Conservation (phyloP, 2,888 invertebrate genomes). For the Nemotelus nigrinus region DNA sequence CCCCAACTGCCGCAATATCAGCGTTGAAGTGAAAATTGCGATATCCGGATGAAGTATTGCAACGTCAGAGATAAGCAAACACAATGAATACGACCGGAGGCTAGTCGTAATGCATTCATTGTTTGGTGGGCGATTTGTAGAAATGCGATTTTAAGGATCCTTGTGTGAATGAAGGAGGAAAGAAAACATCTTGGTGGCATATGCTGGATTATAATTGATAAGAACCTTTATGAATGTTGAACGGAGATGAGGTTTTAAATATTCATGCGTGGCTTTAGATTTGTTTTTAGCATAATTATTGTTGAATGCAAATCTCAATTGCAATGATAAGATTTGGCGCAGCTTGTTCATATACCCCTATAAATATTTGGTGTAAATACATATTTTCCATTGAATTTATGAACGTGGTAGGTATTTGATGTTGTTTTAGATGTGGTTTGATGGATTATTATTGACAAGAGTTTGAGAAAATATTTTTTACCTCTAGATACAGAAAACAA, state of each 20-base stretch:
- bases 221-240: constrained; percentile 7
- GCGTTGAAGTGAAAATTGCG: constrained; percentile 20
- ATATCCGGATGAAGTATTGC: constrained; percentile 44
- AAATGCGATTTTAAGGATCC: constrained; percentile 38
- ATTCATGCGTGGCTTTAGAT: constrained; percentile 29
- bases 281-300: background rate
- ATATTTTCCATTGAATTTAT: no score
- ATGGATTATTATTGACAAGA: no score
- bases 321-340: no score
- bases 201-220: constrained; percentile 25
- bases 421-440: no score
- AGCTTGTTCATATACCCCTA: no score
- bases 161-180: constrained; percentile 8
- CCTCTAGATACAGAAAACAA: no score
- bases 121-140: constrained; percentile 25
- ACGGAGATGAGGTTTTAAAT: constrained; percentile 22
- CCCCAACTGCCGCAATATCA: background rate
- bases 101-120: constrained; percentile 40
- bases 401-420: no score
- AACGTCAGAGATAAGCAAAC: constrained; percentile 26
- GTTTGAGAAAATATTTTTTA: no score
- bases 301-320: no score
- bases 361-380: no score
- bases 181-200: background rate
- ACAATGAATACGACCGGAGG: constrained; percentile 27